Base-by-base conservation (phyloP, 2,888 invertebrate species). In the Machimus atricapillus region DNA sequence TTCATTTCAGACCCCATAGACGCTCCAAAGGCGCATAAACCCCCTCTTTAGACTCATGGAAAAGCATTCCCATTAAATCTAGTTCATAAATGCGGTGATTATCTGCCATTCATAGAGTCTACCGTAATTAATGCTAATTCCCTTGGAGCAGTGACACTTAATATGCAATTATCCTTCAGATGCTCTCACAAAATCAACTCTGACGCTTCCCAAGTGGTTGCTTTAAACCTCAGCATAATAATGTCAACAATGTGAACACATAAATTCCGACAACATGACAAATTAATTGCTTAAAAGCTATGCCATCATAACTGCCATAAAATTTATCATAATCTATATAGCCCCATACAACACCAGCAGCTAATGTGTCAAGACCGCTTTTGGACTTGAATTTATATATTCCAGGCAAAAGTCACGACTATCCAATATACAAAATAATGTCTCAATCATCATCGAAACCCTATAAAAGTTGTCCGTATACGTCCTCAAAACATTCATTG, bases 401-500 rank as follows among this genome's bases (percentile, higher is more conserved):
- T 52, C 1, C 77, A 52, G 34, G 9, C 27, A 66, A 12, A 23
- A 66, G 66, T 66, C 66, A 66, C 23, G 58, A 58, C 27, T 58
- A 23, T 12, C 58, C 58, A 58, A 58, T 19, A 58, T 23, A 9
- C 19, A n/a, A n/a, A 52, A 43, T 73, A 37, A 76, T 16, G 74
- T 14, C 43, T 46, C 43, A 74, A 85, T 74, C 6, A 74, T 74
- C 31, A 1, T 27, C 43, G 16, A 43, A 40, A 31, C 43, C 74
- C 31, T 27, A 74, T 16, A 73, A 40, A 52, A 34, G 16, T 52
- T n/a, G 16, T 16, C 43, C 27, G 52, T 16, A 34, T 34, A 66
- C 46, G 76, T 46, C 79, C 78, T 86, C 86, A n/a, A 76, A 78
- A 40, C 78, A 78, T 34, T 78, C 12, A 86, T 79, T 73, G 86